These are phyloP conservation scores for Parauchenoglanis ngamensis DNA, from an alignment of 2,797 vertebrate species.

Conservation along the genomic window DNA sequence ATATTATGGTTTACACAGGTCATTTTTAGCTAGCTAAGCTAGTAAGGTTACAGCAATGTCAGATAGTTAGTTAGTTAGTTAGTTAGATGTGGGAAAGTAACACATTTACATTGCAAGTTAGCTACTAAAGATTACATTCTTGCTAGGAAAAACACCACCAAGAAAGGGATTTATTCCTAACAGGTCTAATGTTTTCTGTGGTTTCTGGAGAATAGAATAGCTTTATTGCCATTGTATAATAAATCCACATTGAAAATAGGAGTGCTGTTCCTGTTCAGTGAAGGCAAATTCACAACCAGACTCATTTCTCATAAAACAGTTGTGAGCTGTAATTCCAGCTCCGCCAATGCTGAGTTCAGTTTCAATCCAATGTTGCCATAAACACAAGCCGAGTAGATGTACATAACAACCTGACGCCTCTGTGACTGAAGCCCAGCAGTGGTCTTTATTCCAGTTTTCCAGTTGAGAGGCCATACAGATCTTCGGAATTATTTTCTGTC, in stretches of 20 bases:
- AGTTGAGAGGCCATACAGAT: neutral
- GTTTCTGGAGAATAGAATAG: neutral
- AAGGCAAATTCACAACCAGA: too few species aligned
- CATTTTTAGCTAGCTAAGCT: too few species aligned
- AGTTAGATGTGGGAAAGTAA: neutral
- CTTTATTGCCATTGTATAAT: too few species aligned
- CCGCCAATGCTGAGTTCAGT: neutral
- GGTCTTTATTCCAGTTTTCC: neutral
- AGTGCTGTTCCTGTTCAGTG: too few species aligned
- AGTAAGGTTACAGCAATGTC: neutral
- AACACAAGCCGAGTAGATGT: neutral
- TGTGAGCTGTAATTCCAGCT: neutral
- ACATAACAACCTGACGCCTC: neutral
- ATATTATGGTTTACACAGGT: neutral
- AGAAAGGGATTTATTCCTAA: neutral
- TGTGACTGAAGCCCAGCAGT: neutral
- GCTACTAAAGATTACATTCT: neutral
- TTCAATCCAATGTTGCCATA: neutral
- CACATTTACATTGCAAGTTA: neutral
- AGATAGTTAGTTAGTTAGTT: neutral
- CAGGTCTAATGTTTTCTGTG: neutral
- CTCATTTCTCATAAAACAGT: neutral
- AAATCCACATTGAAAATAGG: too few species aligned
- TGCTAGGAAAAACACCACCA: neutral
- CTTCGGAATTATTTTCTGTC: neutral